Base-by-base conservation (phyloP, 2,888 invertebrate genomes). In the Orchesellides sinensis region DNA sequence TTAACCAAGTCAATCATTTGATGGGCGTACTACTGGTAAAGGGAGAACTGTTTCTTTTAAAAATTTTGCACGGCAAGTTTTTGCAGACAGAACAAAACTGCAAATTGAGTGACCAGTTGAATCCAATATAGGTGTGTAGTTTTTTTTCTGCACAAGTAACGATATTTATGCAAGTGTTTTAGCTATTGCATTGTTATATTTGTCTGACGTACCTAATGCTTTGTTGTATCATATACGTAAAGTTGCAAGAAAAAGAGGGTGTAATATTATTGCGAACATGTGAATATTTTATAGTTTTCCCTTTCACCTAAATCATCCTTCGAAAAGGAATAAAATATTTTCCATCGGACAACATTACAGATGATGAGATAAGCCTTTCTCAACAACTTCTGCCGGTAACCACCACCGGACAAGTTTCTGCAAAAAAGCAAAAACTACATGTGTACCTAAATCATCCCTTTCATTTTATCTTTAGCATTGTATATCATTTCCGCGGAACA, bases 241-340 rank as follows among this genome's bases (percentile, higher is more conserved):
- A 23, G 25, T 54, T 29, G 10, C 14, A 52, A 27, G 35, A 61
- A 35, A 52, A 56, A 40, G 19, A 72, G 29, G 61, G 61, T 61
- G 72, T 45, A 61, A 47, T 61, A 54, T 23, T 54, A 54, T 21
- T 54, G 25, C 54, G 47, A 17, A n/a, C n/a, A n/a, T n/a, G n/a
- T n/a, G n/a, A n/a, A n/a, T n/a, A 21, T 54, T 23, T 54, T 54
- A 72, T 61, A 61, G 61, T 72, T 72, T 72, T 72, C 72, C 59
- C 61, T 72, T 72, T 72, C 72, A 72, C 72, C 72, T 72, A 72
- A 72, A 72, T 72, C 72, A 72, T 72, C 25, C 25, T 54, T 54
- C 23, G n/a, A 25, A 54, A 25, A 14, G 25, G 14, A 54, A 23
- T 23, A 54, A 54, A 54, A 54, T n/a, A n/a, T n/a, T n/a, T n/a